Base-by-base conservation (phyloP, 2,888 invertebrate species). In the Stenoptilia bipunctidactyla region DNA sequence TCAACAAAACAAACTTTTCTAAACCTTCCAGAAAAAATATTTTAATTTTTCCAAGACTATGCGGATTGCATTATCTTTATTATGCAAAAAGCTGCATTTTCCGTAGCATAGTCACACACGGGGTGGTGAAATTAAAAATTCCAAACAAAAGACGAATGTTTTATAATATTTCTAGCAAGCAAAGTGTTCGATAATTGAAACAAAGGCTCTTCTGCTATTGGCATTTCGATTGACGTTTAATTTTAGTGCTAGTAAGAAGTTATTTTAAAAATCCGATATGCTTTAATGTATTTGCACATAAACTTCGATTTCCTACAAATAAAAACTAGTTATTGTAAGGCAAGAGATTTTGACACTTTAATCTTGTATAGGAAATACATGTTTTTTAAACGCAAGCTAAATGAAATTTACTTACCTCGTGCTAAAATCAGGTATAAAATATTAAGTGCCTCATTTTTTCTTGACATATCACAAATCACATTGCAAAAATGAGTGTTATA, bases 141-240 rank as follows among this genome's bases (percentile, higher is more conserved):
- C 50, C 49, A 13, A 36, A 15, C 36, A 68, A 67, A 58, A 58
- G 60, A 55, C 46, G 50, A 48, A 52, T 58, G 56, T 61, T 68
- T 62, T 64, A 70, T 64, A 70, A 77, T 71, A 66, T 63, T 55
- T 53, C 55, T 52, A 65, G 57, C 60, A 57, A 62, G 53, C 53
- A 55, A 49, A 51, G 59, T 61, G 55, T 63, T 62, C 69, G 71
- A 67, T 79, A 76, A 79, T 77, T 76, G 71, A 71, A 77, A 73
- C 63, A 74, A 74, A 70, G 58, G 52, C 48, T 52, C 53, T 48
- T 43, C 70, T 77, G 80, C 51, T 46, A 49, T 49, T 66, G 79
- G 68, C 79, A 60, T 57, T 57, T 51, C 61, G 72, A 74, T 70
- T 74, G 76, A 77, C 76, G 66, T 82, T 79, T 77, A 76, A 80